These are phyloP conservation scores for Xyrichtys novacula DNA, from an alignment of 2,797 vertebrate species.

Conservation along the genomic window DNA sequence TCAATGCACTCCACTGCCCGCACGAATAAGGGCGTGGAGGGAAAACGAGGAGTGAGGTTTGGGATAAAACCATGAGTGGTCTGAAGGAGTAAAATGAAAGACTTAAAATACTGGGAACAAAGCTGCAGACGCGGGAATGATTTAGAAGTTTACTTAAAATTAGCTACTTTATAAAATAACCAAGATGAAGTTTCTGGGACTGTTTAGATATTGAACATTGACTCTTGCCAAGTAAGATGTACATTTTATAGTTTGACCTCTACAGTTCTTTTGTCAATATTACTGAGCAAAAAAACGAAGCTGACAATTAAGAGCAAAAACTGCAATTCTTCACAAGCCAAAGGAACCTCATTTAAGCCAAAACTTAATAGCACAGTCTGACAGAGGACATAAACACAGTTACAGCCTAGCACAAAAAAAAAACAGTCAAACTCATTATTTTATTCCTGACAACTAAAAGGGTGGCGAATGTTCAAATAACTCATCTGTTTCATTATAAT, in stretches of 20 bases:
- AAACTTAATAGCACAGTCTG: no score
- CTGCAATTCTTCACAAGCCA: no score
- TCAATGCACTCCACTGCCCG: constrained; percentile 5
- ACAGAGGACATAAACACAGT: no score
- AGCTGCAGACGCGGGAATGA: constrained; percentile 5
- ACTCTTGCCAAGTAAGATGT: neutral
- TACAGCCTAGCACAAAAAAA: no score
- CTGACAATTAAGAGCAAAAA: no score
- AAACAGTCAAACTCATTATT: no score
- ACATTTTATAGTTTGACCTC: neutral
- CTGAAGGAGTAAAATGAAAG: constrained; percentile 20
- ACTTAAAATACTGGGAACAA: constrained; percentile 12
- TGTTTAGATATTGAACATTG: neutral
- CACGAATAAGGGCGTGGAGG: constrained; percentile 41
- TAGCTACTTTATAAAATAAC: constrained; percentile 15
- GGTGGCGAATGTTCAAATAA: no score
- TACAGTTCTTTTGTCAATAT: no score
- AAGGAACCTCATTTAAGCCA: no score
- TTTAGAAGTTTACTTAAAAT: constrained; percentile 4
- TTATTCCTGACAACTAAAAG: no score
- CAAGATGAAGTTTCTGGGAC: neutral
- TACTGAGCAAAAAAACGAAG: no score
- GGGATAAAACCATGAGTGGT: constrained; percentile 39
- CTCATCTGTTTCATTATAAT: no score
- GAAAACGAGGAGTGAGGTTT: constrained; percentile 46